phyloP scores from a whole-genome alignment of 2,113 vertebrate species.

The Anguilla japonica region DNA sequence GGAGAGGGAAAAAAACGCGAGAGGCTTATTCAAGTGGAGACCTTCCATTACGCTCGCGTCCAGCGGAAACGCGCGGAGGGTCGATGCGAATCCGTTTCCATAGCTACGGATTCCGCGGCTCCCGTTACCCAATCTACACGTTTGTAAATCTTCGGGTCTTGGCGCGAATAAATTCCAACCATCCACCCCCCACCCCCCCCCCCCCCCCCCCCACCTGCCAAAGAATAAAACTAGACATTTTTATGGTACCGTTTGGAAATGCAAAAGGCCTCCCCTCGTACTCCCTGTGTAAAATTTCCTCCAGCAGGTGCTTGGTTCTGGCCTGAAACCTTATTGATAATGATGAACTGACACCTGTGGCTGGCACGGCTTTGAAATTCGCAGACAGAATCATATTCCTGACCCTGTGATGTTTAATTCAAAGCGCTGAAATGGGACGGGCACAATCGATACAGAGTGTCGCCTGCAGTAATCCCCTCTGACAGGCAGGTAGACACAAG shows the following conservation, averaged over 20 bases:
- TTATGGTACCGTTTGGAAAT: background rate
- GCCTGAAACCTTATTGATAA: too few species aligned
- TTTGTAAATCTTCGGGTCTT: background rate
- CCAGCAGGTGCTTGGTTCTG: background rate
- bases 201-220: too few species aligned
- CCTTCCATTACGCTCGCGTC: background rate
- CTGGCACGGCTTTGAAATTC: too few species aligned
- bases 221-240: background rate
- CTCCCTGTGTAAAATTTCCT: background rate
- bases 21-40: background rate
- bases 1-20: background rate
- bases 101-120: background rate
- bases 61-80: background rate
- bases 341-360: too few species aligned
- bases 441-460: too few species aligned
- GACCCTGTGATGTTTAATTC: too few species aligned
- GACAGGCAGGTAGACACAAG: too few species aligned
- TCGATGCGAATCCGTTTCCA: background rate
- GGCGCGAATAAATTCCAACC: background rate
- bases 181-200: too few species aligned
- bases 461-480: too few species aligned
- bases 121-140: background rate
- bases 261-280: background rate
- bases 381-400: too few species aligned
- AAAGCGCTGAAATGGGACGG: too few species aligned